Evolutionary conservation across 2,888 invertebrate species (phyloP).

Genomic region (Amaurobius ferox): DNA sequence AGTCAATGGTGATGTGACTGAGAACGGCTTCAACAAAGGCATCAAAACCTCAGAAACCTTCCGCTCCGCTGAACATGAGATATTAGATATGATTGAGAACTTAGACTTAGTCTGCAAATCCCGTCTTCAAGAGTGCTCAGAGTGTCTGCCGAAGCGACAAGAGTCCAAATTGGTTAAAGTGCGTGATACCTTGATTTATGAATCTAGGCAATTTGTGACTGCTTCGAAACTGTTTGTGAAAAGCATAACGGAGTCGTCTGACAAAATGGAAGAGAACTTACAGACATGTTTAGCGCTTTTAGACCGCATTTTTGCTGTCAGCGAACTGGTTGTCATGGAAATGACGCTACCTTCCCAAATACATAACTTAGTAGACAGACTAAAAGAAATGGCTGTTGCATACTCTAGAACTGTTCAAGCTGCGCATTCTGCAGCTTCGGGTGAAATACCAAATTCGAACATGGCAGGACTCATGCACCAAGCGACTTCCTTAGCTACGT

Average conservation of each 20-base stretch:
- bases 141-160: conserved; percentile 26
- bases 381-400: conserved; percentile 88
- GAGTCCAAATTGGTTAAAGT: conserved; percentile 80
- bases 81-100: conserved; percentile 59
- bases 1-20: conserved; percentile 25
- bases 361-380: conserved; percentile 87
- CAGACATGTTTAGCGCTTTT: conserved; percentile 87
- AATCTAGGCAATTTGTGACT: conserved; percentile 88
- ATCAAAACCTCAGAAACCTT: conserved; percentile 12
- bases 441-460: conserved; percentile 81
- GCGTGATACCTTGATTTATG: conserved; percentile 87
- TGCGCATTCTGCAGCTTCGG: conserved; percentile 85
- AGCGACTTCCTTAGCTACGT: conserved; percentile 82
- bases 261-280: conserved; percentile 84
- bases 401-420: conserved; percentile 84
- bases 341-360: conserved; percentile 86
- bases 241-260: conserved; percentile 85
- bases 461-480: conserved; percentile 85
- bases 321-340: conserved; percentile 86
- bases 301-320: conserved; percentile 83
- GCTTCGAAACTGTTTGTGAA: conserved; percentile 90
- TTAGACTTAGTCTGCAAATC: conserved; percentile 64
- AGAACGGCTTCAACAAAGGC: conserved; percentile 37
- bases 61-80: conserved; percentile 59
- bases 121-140: conserved; percentile 52